Evolutionary conservation across 2,797 vertebrate genomes (phyloP), one percentile per base, ranked within the genome.

Genomic region (Myripristis murdjan): DNA sequence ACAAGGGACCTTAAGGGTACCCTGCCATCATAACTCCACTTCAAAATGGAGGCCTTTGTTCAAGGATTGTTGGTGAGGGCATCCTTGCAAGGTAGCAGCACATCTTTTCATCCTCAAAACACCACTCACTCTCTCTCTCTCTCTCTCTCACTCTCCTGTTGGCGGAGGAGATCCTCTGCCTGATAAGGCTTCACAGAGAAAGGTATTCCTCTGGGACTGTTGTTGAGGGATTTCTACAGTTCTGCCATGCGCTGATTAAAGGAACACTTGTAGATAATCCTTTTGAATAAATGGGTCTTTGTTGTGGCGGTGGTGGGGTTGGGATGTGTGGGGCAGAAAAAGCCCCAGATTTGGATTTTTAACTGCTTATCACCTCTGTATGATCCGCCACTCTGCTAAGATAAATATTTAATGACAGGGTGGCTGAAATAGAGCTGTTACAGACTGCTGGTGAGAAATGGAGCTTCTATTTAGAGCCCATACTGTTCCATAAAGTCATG

Each of bases 341-440:
- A 73, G 58, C 70, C 49, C 54, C 68, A 76, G 77, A 90, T 93
- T 90, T 90, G 67, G 81, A 91, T 90, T 93, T 89, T 86, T 87
- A 79, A 94, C 90, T 84, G 86, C 87, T 91, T 91, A 92, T 93
- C 90, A 93, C 91, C 91, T 92, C 82, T 60, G 85, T 85, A 81
- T 66, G 85, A 93, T 92, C 85, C 22, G 75, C 79, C 88, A 88
- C 89, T 88, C 81, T 60, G 18, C 87, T 86, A 89, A 88, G 91
- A 95, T 94, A 91, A 94, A 85, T 94, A 89, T 95, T 95, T 95
- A 93, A 95, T 95, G 91, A 89, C 73, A 64, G 82, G 80, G 55
- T 67, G 86, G 91, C 90, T 90, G 94, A 94, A 94, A 93, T 94
- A 89, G 90, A 93, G 91, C 89, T 69, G 85, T 94, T 90, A 87